Base-by-base conservation (phyloP, 2,888 invertebrate genomes). In the Corythucha ciliata region DNA sequence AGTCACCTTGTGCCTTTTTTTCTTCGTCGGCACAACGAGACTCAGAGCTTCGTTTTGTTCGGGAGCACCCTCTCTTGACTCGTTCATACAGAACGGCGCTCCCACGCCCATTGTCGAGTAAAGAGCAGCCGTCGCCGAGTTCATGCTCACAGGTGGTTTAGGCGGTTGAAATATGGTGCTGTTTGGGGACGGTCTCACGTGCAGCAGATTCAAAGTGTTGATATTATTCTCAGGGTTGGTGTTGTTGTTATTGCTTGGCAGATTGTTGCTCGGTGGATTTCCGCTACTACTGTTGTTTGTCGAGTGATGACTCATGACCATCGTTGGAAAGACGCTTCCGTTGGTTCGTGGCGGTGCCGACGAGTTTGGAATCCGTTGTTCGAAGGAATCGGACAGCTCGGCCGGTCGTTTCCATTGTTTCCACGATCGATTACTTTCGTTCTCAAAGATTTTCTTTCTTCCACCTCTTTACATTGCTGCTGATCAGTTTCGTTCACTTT, bases 1-100 rank as follows among this genome's bases (percentile, higher is more conserved):
- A 29, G 94, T 94, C 64, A 71, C 89, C 83, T 96, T 96, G 67
- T 94, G 93, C 50, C 96, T 78, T 72, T 93, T 94, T 76, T 93
- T 94, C 72, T 93, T 93, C 2, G 90, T 89, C 40, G 89, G 87
- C 61, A 94, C 91, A 53, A 96, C 93, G 63, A 94, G 76, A 67
- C 92, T 91, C 52, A 96, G 78, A 3, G 94, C 92, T 68, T 93
- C 93, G 69, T 89, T 89, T 69, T 91, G 90, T 68, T 91, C 91
- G 34, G 86, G 81, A 66, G 82, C 60, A 29, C 59, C 59, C 51
- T 60, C 79, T 64, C 74, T 67, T 50, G 60, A 80, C 65, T 59
- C 62, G 26, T 75, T 73, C 70, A 77, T 70, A 63, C 76, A 77
- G 66, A 78, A 78, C 18, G 76, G 76, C 58, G 66, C 69, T 54